Base-by-base conservation (phyloP, 2,113 vertebrate species). In the Eulacestoma nigropectus region DNA sequence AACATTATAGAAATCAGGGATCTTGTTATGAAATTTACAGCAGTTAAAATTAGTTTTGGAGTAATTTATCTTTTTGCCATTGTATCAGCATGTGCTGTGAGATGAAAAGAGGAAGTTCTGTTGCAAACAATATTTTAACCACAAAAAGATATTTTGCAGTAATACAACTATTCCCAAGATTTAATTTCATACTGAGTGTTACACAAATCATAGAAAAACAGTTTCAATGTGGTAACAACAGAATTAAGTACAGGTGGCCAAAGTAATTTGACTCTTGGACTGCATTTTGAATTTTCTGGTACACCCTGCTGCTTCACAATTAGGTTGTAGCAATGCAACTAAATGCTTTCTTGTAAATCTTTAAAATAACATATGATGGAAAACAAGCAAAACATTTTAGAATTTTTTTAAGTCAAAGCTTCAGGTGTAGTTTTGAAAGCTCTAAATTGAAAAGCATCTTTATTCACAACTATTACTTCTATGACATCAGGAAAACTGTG, bases 81-180 rank as follows among this genome's bases (percentile, higher is more conserved):
- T 95, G 56, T 96, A 92, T 93, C 75, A 84, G 76, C n/a, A 46
- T 93, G 44, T 62, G 44, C 93, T 84, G 33, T 68, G 90, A 88
- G 75, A 87, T 59, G 64, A 81, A 90, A 86, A 83, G 73, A 81
- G n/a, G 57, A 81, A 75, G n/a, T 27, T 96, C 84, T 90, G 16
- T 75, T 86, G 73, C 79, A 92, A 94, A 67, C 46, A 87, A 22
- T 64, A 39, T 83, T 96, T 92, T 83, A 89, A 92, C 90, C 80
- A 87, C 65, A 87, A 68, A 79, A 84, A 76, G 29, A 25, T 90
- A 46, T 82, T 94, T 93, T 92, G 68, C 86, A 92, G 89, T 29
- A 91, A 88, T 87, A 87, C 76, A 95, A 90, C 76, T 84, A 78
- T 87, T 96, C 85, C 88, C 74, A 94, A 95, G 83, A 89, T 73